These are phyloP conservation scores for Lacerta agilis DNA, from an alignment of 2,797 vertebrate genomes.

Conservation along the genomic window DNA sequence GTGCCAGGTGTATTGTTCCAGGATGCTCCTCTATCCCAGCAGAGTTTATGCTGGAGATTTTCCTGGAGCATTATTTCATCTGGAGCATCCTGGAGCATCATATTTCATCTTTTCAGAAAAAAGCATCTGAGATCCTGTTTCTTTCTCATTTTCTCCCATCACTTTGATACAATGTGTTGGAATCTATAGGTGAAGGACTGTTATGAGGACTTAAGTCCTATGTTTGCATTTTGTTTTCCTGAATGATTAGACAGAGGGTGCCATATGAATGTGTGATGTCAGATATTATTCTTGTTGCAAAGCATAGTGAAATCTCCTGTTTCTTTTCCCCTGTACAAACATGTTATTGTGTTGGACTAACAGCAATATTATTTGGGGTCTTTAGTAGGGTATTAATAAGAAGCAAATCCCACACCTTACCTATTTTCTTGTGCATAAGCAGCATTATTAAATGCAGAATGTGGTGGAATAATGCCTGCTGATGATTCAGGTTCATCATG, in stretches of 20 bases:
- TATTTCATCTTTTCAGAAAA: not conserved
- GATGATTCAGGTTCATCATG: too few species aligned
- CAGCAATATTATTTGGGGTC: conserved; percentile 12
- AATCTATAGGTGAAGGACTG: not conserved
- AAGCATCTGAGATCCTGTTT: not conserved
- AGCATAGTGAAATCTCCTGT: conserved; percentile 42
- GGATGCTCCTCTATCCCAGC: not conserved
- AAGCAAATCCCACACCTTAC: not conserved
- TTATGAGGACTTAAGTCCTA: not conserved
- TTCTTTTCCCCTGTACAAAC: conserved; percentile 1
- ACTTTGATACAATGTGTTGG: not conserved
- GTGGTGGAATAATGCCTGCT: too few species aligned
- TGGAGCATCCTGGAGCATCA: too few species aligned
- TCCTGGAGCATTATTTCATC: too few species aligned
- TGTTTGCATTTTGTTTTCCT: too few species aligned
- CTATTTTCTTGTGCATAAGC: conserved; percentile 26
- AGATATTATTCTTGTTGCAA: not conserved
- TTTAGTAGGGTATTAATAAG: conserved; percentile 26
- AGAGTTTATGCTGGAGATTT: not conserved
- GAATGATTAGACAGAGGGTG: conserved; percentile 22
- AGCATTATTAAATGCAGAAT: not conserved
- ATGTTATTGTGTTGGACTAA: conserved; percentile 15
- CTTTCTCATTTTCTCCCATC: not conserved
- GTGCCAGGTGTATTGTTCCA: too few species aligned
- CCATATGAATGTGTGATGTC: not conserved